Conservation (phyloP, 2,888 invertebrate species). For the Clunio marinus region DNA sequence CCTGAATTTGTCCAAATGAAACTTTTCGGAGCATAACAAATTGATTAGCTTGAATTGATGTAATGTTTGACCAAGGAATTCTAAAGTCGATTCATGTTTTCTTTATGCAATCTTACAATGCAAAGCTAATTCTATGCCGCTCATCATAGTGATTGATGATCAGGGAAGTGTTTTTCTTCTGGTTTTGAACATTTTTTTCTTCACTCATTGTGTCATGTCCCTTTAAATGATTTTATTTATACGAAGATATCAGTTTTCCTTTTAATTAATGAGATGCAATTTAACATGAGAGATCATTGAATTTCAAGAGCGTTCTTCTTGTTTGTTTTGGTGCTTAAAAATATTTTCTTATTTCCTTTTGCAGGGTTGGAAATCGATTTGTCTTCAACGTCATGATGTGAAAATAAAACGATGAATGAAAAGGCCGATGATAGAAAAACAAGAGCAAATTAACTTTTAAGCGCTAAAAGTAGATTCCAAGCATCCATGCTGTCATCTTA, state of each 20-base stretch:
- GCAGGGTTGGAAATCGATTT: conserved; percentile 25
- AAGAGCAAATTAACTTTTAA: too few species aligned
- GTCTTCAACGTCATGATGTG: not conserved
- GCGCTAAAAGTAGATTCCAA: not conserved
- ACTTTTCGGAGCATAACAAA: not conserved
- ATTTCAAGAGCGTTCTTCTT: not conserved
- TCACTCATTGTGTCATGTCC: not conserved
- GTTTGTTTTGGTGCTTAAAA: not conserved
- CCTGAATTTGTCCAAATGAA: conserved; percentile 10
- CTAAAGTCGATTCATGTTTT: conserved; percentile 12
- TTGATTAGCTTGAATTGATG: conserved; percentile 10
- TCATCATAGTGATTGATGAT: not conserved
- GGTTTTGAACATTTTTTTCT: not conserved
- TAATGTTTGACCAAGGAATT: conserved; percentile 20
- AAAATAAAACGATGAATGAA: not conserved
- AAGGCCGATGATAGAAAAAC: not conserved
- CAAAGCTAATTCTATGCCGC: not conserved
- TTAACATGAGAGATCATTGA: not conserved
- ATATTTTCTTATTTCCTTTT: too few species aligned
- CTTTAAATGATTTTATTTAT: too few species aligned
- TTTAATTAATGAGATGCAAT: conserved; percentile 10
- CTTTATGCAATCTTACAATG: conserved; percentile 4
- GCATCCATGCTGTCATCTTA: not conserved
- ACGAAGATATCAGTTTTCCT: too few species aligned
- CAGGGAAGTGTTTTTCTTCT: conserved; percentile 2